phyloP scores from a whole-genome alignment of 2,888 invertebrate genomes.

The Mythimna pallens region DNA sequence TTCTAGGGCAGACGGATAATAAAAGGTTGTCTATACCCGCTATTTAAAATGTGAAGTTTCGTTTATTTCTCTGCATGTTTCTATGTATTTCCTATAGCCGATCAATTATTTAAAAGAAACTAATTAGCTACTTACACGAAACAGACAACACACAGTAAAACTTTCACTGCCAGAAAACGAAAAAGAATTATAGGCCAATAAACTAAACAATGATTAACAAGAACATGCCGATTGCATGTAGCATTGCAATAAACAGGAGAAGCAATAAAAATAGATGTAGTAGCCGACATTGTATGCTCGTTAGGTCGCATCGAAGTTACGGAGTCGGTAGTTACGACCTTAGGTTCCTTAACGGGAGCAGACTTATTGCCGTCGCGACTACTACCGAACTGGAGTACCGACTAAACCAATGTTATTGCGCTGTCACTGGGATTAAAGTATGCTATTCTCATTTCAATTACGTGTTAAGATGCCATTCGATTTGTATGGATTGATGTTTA shows the following conservation, averaged over 20 bases:
- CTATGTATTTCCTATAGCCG: background rate
- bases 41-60: background rate
- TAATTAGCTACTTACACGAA: conserved; percentile 3
- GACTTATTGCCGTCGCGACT: conserved; percentile 75
- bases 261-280: conserved; percentile 64
- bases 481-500: conserved; percentile 35
- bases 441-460: conserved; percentile 57
- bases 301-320: conserved; percentile 68
- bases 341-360: conserved; percentile 77
- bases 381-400: conserved; percentile 62
- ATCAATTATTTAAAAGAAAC: conserved; percentile 8
- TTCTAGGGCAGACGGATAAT: too few species aligned
- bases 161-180: conserved; percentile 10
- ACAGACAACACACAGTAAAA: conserved; percentile 14
- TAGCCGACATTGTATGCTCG: conserved; percentile 73
- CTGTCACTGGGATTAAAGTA: conserved; percentile 64
- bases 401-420: conserved; percentile 78
- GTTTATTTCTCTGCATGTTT: background rate
- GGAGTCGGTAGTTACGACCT: conserved; percentile 72
- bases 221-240: conserved; percentile 63
- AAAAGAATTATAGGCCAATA: conserved; percentile 32
- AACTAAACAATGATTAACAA: conserved; percentile 65
- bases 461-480: conserved; percentile 47
- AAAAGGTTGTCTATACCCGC: conserved; percentile 7
- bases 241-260: conserved; percentile 62